Evolutionary conservation across 2,113 vertebrate species (phyloP), one percentile per base, ranked within the genome.

Genomic region (Stictonetta naevosa): DNA sequence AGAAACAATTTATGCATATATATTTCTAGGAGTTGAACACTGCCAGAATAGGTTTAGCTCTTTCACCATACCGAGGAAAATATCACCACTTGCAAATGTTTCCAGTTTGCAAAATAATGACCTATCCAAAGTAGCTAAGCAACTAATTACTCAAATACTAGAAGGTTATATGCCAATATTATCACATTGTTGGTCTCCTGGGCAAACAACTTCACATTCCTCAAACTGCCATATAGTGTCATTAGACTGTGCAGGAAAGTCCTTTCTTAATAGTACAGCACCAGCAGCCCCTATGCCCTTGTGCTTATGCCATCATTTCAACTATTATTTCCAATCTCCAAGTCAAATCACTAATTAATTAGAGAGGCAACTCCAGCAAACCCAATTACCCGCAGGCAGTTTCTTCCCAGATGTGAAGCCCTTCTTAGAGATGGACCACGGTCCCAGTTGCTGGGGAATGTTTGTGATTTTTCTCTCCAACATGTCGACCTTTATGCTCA

Each of bases 1-100:
- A 98, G 98, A 98, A 98, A 98, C 98, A 98, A 98, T 98, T 98
- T 98, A 98, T 98, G 98, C 98, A 98, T 98, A 98, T 98, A 98
- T 98, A 97, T 98, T 98, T 98, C 98, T 97, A 97, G 98, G 97
- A 98, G 97, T 98, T 98, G 97, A 98, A 97, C 95, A 94, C 97
- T 98, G 98, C 97, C 88, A 96, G 97, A 96, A 96, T 98, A 98
- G 98, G 97, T 97, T 98, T 98, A 98, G 98, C 96, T 98, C 96
- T 96, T 97, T 95, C 97, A 94, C 98, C 96, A 97, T 86, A 96
- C 95, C 12, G 82, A 97, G 95, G 97, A 98, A 98, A 98, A 98
- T 98, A 98, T 98, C 97, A 97, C 96, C 95, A 97, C 97, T 98
- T 98, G 97, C 97, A 97, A 98, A 97, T 98, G 97, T 97, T 98